Evolutionary conservation across 2,888 invertebrate genomes (phyloP), one percentile per base, ranked within the genome.

Genomic region (Busseola fusca): DNA sequence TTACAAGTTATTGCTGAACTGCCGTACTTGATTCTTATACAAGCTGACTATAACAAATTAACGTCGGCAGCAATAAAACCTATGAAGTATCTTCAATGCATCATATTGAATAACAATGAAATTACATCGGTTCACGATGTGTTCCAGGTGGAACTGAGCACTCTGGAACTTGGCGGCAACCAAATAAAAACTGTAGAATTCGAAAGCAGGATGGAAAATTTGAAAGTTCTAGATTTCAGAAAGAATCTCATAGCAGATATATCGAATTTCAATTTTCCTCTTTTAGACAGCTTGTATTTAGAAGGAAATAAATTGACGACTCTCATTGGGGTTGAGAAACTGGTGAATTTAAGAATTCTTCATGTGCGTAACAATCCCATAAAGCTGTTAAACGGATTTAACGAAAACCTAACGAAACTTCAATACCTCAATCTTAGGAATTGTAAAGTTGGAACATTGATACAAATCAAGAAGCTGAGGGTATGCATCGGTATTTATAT

Each of bases 281-380:
- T 90, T 45, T 80, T 98, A 78, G 97, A 97, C 84, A 97, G 97
- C 82, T 92, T 98, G 1, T 98, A 98, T 90, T 91, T 98, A 72
- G 97, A 97, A 62, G 97, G 97, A 67, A 98, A 98, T 90, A 97
- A 97, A 54, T 96, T 98, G 63, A 94, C 93, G 0, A 93, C 88
- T 30, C 87, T 98, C n/a, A 94, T 96, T 56, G 97, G 97, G 5
- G 83, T 98, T n/a, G 95, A 96, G 25, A 93, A 90, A 56, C 93
- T 98, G 82, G 87, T 89, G 0, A 96, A 97, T 84, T 90, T 98
- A 73, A 96, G 96, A 75, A 96, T 97, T 27, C 91, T 98, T 21
- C 98, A 98, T 87, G 90, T 98, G 50, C 96, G 98, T 0, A 96
- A 96, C 59, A 98, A 98, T 91, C 96, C 95, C 18, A 93, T 97